Base-by-base conservation (phyloP, 1,140 invertebrate species). In the Drosophila willistoni region DNA sequence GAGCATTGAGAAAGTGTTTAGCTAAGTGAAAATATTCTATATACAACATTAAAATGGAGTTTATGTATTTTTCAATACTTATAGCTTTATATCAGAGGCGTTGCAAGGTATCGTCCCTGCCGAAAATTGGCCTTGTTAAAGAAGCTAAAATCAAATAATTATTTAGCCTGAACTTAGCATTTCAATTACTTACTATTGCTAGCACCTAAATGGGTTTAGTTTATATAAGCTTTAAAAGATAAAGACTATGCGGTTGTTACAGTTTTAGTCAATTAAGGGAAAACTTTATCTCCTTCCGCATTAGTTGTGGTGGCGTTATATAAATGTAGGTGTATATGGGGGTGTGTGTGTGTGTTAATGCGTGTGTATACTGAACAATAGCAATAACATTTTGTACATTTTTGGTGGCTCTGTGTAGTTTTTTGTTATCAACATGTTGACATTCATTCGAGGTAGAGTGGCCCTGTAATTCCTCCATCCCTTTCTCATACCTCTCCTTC, bases 401-500 rank as follows among this genome's bases (percentile, higher is more conserved):
- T 56, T 14, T 42, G 55, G 34, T 61, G 57, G 47, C 34, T 39
- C 54, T 59, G 63, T 68, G 68, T 64, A 71, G 17, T 36, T 86
- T 86, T 82, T 83, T 83, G 76, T 89, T 86, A 86, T 86, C 83
- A 87, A 83, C 83, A 77, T 86, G 83, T 87, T 86, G 83, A 86
- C 83, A 86, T 79, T 87, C 84, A 64, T 73, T 70, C 71, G 82
- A 65, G 63, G 60, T 55, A 25, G 41, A 17, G 42, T 25, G 19
- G 25, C 25, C 17, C 29, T 29, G 29, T 25, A 25, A 22, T 44
- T 10, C 29, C 56, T 5, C n/a, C 5, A 51, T 12, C 44, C 34
- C 33, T 33, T 41, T 44, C 59, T 55, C 10, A 41, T 25, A 61
- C 12, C 3, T 13, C 12, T 39, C 9, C 36, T 56, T 47, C 55